Evolutionary conservation across 2,797 vertebrate species (phyloP), one percentile per base, ranked within the genome.

Genomic region (Dromococcyx pavoninus): DNA sequence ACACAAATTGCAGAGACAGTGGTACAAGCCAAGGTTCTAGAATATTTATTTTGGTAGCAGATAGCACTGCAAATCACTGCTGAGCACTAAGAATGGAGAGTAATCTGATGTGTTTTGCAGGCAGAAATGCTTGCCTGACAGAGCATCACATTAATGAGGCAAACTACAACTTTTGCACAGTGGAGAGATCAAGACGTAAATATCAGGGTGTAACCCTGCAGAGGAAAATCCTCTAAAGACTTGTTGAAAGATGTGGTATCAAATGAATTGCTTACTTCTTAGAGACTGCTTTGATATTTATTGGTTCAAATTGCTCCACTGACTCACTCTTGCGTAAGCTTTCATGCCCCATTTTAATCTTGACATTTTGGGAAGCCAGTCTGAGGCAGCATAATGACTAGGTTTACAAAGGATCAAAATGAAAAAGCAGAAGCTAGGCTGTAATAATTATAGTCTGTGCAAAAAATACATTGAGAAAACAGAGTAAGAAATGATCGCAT

Each of bases 271-370:
- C 97, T 98, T 95, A 78, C 96, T 97, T 97, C 97, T 98, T 97
- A 98, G 95, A 96, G 95, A 96, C 54, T 95, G 96, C 96, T 98
- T 97, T 98, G 97, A 98, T 98, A 98, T 98, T 98, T 97, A 98
- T 98, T 98, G 98, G 97, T 98, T 98, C 98, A 98, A 98, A 98
- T 98, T 97, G 97, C 97, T 97, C 72, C 95, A 96, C 96, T 97
- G 98, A 98, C 97, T 97, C 97, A 97, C 84, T 96, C 96, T 97
- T 98, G 96, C 96, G 72, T 95, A 97, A 97, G 96, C 96, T 97
- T 97, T 96, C 94, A 77, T 83, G 95, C 93, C 92, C 97, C 96
- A 87, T 98, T 98, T 97, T 98, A 95, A 96, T 97, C 97, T 94
- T 96, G 97, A 97, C 87, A 83, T 98, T 96, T 96, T 21, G 95